A percentile compares a stretch with the other conserved stretches of the same genome.
Conservation (phyloP, 2,797 vertebrate species). For the Acrossocheilus wenchowensis region DNA sequence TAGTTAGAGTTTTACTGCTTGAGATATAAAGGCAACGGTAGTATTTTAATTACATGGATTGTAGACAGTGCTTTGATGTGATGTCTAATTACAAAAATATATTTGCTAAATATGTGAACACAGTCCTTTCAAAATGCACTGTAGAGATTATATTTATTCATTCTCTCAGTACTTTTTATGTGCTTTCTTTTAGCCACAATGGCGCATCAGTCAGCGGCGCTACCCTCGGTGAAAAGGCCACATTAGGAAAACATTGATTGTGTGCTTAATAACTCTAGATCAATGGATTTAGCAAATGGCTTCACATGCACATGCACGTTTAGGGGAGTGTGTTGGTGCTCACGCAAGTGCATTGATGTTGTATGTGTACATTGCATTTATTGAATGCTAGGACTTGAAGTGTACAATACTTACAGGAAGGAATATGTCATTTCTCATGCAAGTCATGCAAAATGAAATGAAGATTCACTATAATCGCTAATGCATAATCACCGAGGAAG, state of each 20-base stretch:
- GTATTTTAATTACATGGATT: background rate
- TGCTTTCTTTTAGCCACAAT: background rate
- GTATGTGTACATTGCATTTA: background rate
- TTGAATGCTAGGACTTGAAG: background rate
- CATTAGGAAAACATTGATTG: slow-evolving; percentile 42
- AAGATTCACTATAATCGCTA: background rate
- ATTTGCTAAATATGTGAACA: background rate
- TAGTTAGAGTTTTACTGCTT: background rate
- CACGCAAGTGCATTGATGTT: slow-evolving; percentile 23
- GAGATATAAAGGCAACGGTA: background rate
- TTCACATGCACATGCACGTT: slow-evolving; percentile 39
- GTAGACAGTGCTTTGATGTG: background rate
- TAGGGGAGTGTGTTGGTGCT: slow-evolving; percentile 2
- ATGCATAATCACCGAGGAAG: slow-evolving; percentile 5
- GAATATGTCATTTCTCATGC: background rate
- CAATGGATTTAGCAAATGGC: slow-evolving; percentile 35
- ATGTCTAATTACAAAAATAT: background rate
- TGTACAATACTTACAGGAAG: background rate
- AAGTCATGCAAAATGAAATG: background rate
- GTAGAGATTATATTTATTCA: background rate
- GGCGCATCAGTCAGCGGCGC: background rate
- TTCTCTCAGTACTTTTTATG: background rate
- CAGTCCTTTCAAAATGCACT: background rate
- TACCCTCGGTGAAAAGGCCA: slow-evolving; percentile 5
- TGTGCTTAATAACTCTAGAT: slow-evolving; percentile 33